Conservation (phyloP, 2,888 invertebrate genomes). For the Heliconius cydno region DNA sequence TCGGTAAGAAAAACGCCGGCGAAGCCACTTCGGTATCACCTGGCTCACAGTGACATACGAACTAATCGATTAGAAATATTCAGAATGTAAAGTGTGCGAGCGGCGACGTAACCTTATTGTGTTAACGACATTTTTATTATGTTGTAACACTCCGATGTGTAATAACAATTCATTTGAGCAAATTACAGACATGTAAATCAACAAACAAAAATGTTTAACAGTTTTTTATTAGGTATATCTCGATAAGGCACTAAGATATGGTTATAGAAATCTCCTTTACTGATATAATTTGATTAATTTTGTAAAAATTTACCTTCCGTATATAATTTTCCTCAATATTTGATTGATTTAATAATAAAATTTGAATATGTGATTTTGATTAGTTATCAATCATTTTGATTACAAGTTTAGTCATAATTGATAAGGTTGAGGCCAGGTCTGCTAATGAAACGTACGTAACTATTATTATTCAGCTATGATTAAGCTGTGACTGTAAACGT, state of each 20-base stretch:
- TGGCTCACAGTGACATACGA: conserved; percentile 8
- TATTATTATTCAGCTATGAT: no score
- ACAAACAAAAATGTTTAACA: conserved; percentile 6
- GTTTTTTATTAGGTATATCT: background rate
- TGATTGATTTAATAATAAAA: background rate
- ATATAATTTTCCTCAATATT: no score
- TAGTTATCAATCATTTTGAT: no score
- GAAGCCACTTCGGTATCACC: conserved; percentile 1
- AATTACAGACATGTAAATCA: conserved; percentile 18
- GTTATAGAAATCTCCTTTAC: background rate
- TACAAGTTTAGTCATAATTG: no score
- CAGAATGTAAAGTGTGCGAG: conserved; percentile 4
- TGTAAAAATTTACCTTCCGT: no score
- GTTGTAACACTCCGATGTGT: conserved; percentile 2
- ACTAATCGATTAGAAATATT: conserved; percentile 15
- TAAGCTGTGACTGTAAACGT: no score
- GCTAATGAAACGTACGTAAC: no score
- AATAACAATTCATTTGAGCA: conserved; percentile 29
- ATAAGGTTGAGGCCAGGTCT: no score
- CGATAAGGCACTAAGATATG: background rate
- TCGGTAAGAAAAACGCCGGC: background rate
- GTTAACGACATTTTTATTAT: conserved; percentile 23
- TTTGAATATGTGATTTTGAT: background rate
- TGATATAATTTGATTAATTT: background rate
- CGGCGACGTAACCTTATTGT: conserved; percentile 9